A percentile compares a stretch with the other conserved stretches of the same genome.
Evolutionary conservation across 2,797 vertebrate genomes (phyloP).

Genomic region (Babyrousa celebensis): DNA sequence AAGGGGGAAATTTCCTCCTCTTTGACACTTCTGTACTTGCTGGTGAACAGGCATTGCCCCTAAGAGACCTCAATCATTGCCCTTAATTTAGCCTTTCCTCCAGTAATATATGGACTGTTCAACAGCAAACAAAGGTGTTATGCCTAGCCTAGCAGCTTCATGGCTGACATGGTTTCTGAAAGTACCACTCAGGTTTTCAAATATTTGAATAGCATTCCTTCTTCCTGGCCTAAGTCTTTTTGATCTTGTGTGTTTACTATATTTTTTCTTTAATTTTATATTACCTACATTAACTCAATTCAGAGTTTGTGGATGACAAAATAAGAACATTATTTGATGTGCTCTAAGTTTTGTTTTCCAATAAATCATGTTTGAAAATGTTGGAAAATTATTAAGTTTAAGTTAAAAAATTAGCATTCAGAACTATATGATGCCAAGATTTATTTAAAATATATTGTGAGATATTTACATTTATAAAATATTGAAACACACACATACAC

Average conservation of each 20-base stretch:
- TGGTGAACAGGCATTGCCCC: not conserved
- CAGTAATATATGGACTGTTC: too few relatives aligned
- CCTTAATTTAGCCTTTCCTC: not conserved
- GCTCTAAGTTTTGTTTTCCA: not conserved
- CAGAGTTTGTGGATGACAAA: not conserved
- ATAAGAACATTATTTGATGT: not conserved
- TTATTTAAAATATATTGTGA: conserved; percentile 19
- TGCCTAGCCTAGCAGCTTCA: not conserved
- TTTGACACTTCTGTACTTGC: not conserved
- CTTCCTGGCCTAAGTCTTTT: not conserved
- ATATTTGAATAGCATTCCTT: not conserved
- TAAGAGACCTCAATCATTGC: not conserved
- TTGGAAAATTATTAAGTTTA: not conserved
- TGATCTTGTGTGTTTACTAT: not conserved
- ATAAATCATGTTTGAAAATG: not conserved
- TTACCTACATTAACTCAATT: not conserved
- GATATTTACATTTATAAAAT: not conserved
- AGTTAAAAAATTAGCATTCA: not conserved
- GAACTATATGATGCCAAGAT: not conserved
- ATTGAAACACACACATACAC: not conserved
- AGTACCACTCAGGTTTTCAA: not conserved
- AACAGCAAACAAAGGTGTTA: not conserved
- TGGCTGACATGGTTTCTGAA: not conserved
- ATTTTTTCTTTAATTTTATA: conserved; percentile 27
- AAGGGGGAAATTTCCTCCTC: not conserved